Evolutionary conservation across 2,888 invertebrate species (phyloP).

Genomic region (Neoitamus cyanurus): DNA sequence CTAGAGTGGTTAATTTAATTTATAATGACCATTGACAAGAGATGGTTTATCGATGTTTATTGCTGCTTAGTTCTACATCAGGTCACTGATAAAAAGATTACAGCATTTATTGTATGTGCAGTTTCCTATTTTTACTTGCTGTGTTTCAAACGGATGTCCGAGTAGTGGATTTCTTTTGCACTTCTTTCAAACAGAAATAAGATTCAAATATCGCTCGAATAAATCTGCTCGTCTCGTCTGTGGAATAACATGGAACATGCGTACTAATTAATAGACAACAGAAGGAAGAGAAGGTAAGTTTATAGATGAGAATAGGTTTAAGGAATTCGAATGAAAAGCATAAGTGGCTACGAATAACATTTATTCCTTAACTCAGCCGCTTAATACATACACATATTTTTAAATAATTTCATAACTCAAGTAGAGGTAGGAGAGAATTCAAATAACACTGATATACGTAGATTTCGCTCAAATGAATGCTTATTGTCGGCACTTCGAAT

Average conservation of each 20-base stretch:
- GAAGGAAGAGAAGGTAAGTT: too few species aligned
- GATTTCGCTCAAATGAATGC: not conserved
- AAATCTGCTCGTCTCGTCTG: too few species aligned
- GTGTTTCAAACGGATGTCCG: too few species aligned
- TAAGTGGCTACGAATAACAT: conserved; percentile 9
- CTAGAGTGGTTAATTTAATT: not conserved
- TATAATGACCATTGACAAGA: not conserved
- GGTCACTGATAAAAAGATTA: too few species aligned
- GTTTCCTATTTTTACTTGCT: too few species aligned
- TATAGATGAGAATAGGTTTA: not conserved
- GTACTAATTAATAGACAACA: too few species aligned
- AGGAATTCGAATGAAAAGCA: not conserved
- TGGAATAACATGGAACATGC: too few species aligned
- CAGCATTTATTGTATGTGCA: too few species aligned
- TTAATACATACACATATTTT: not conserved
- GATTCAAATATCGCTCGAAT: too few species aligned
- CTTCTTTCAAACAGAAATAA: too few species aligned
- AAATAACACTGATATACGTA: conserved; percentile 6
- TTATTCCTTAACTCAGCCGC: not conserved
- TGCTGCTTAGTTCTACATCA: not conserved
- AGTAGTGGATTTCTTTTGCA: too few species aligned
- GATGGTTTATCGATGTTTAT: not conserved
- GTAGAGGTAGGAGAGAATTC: not conserved
- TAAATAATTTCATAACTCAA: not conserved
- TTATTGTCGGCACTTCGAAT: conserved; percentile 18